These are phyloP conservation scores for Prenolepis imparis DNA, from an alignment of 2,888 invertebrate species.

Conservation along the genomic window DNA sequence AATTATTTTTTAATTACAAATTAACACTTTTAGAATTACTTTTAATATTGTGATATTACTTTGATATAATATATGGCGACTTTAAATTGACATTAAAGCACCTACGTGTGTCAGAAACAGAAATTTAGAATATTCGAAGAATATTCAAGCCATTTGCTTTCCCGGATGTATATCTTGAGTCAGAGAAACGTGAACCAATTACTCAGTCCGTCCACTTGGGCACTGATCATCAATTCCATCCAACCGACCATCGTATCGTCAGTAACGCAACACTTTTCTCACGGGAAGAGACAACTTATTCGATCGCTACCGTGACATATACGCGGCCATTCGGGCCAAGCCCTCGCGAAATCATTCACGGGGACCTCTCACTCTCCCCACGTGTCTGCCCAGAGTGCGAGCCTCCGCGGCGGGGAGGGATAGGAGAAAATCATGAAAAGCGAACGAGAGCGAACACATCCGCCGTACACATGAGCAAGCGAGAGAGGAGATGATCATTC, in stretches of 20 bases:
- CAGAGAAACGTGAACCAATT: slow-evolving; percentile 10
- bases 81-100: not conserved
- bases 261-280: slow-evolving; percentile 31
- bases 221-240: slow-evolving; percentile 7
- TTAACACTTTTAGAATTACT: not conserved
- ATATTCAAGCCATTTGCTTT: not conserved
- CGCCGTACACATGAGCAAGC: not conserved
- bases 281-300: slow-evolving; percentile 43
- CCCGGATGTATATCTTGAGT: not conserved
- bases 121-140: not conserved
- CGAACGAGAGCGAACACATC: slow-evolving; percentile 28
- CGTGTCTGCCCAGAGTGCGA: slow-evolving; percentile 22
- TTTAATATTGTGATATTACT: not conserved
- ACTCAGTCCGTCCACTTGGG: not conserved
- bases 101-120: not conserved
- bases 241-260: not conserved
- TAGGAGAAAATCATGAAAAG: slow-evolving; percentile 75
- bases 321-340: slow-evolving; percentile 51
- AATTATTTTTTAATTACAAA: not conserved
- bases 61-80: not conserved
- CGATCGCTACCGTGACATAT: slow-evolving; percentile 56
- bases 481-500: slow-evolving; percentile 35
- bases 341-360: slow-evolving; percentile 63
- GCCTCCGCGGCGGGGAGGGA: slow-evolving; percentile 49
- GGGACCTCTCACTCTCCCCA: slow-evolving; percentile 59